phyloP scores from a whole-genome alignment of 2,113 vertebrate species.

The Xenopus laevis region DNA sequence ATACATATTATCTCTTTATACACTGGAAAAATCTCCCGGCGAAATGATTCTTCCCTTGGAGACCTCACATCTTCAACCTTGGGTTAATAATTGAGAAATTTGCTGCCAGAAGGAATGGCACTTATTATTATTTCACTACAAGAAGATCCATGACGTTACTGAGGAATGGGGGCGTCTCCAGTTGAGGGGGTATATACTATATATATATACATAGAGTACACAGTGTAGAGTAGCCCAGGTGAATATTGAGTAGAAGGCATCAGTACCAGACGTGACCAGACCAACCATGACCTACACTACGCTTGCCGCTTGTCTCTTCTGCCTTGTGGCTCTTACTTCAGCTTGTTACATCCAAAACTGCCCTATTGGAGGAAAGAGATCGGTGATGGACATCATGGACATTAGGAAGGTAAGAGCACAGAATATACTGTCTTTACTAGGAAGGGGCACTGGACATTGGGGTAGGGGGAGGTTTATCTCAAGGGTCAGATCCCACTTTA shows the following conservation, averaged over 20 bases:
- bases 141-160: constrained; percentile 26
- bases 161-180: not conserved
- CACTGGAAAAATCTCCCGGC: fast-evolving
- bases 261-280: not conserved
- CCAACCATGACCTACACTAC: constrained; percentile 61
- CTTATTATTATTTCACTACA: constrained; percentile 38
- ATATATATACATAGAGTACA: fast-evolving
- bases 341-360: constrained; percentile 96
- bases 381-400: constrained; percentile 69
- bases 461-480: no score
- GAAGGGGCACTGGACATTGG: no score
- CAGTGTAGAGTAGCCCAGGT: no score
- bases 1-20: not conserved
- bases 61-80: constrained; percentile 61
- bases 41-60: constrained; percentile 48
- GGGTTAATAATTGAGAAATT: constrained; percentile 30
- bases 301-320: constrained; percentile 67
- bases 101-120: constrained; percentile 49
- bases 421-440: no score
- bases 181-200: constrained; percentile 41
- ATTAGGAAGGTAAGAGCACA: constrained; percentile 70
- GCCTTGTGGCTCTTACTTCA: constrained; percentile 75
- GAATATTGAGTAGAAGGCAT: no score
- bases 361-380: constrained; percentile 86
- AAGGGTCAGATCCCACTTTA: no score